Evolutionary conservation across 2,113 vertebrate species (phyloP).

Genomic region (Eidolon helvum): DNA sequence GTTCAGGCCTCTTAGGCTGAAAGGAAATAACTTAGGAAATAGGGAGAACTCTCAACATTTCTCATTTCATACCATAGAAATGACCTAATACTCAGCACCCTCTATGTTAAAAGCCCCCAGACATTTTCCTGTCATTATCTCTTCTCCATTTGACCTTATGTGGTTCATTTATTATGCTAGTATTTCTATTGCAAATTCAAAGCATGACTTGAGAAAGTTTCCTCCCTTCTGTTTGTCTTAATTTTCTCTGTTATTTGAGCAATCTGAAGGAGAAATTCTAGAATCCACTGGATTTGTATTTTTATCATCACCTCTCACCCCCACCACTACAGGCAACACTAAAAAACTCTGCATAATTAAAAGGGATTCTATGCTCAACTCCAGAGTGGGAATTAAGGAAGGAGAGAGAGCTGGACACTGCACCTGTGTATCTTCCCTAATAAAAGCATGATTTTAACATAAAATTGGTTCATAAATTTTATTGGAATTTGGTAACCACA

Average conservation of each 20-base stretch:
- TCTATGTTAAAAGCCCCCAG: not conserved
- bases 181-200: not conserved
- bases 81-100: not conserved
- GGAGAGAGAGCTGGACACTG: not conserved
- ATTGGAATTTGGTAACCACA: not conserved
- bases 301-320: not conserved
- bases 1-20: not conserved
- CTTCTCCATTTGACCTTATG: not conserved
- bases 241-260: not conserved
- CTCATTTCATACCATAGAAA: not conserved
- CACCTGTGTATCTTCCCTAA: not conserved
- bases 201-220: not conserved
- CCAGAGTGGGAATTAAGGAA: not conserved
- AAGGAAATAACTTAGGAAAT: conserved; percentile 25
- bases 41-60: not conserved
- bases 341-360: not conserved
- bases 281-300: not conserved
- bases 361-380: not conserved
- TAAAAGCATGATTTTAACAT: not conserved
- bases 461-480: not conserved
- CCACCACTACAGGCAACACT: not conserved
- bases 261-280: not conserved
- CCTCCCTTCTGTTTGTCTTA: not conserved
- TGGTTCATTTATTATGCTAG: not conserved
- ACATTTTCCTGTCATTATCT: not conserved